phyloP scores from a whole-genome alignment of 1,140 invertebrate genomes.

The Diabrotica virgifera region DNA sequence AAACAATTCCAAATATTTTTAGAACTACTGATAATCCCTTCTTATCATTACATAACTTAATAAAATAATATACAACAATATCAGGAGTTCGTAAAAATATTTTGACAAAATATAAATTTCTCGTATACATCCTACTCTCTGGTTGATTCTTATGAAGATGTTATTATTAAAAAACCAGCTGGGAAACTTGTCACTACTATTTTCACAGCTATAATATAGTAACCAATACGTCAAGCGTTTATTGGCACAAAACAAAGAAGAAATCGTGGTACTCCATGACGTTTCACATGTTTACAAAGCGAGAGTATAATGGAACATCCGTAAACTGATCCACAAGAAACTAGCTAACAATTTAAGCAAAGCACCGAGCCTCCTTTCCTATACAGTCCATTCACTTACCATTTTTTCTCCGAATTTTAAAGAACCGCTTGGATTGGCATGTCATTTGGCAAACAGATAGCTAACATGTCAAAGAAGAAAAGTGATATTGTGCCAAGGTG shows the following conservation, averaged over 20 bases:
- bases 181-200: not conserved
- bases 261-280: conserved; percentile 18
- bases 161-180: not conserved
- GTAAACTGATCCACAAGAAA: no score
- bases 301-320: no score
- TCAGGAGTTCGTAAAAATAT: no score
- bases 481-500: no score
- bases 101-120: no score
- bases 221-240: conserved; percentile 30
- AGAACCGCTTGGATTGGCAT: no score
- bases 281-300: conserved; percentile 6
- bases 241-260: conserved; percentile 33
- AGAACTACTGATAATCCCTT: not conserved
- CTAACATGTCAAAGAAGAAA: no score
- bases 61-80: not conserved
- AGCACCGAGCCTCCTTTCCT: no score
- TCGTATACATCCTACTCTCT: not conserved
- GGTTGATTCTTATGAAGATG: not conserved
- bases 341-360: no score
- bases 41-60: not conserved
- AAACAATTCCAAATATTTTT: not conserved
- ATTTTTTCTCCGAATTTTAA: no score
- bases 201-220: not conserved
- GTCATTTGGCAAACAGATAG: no score
- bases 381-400: no score